Evolutionary conservation across 2,888 invertebrate genomes (phyloP).

Genomic region (Molorchus minor): DNA sequence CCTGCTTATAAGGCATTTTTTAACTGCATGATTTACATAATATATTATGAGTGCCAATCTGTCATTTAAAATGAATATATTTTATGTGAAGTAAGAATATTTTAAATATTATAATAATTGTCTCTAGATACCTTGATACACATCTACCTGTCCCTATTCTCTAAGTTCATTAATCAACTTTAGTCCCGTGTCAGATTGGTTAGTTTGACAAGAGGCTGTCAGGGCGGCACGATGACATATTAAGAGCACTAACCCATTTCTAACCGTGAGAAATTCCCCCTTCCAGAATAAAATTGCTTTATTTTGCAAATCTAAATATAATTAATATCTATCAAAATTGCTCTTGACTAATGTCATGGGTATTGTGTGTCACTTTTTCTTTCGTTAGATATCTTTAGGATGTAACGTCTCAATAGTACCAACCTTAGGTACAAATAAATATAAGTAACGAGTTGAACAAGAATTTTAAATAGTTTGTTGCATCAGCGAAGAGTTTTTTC

Average conservation of each 20-base stretch:
- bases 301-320: conserved; percentile 30
- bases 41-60: conserved; percentile 1
- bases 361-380: conserved; percentile 19
- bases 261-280: conserved; percentile 42
- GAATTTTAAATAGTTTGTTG: neutral
- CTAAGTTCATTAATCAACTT: conserved; percentile 44
- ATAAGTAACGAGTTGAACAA: neutral
- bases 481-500: neutral
- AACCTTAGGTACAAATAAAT: neutral
- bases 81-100: conserved; percentile 18
- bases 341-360: conserved; percentile 27
- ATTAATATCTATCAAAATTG: conserved; percentile 28
- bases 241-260: conserved; percentile 33
- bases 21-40: no score
- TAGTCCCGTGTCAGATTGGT: conserved; percentile 44
- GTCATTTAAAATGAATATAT: conserved; percentile 9
- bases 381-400: conserved; percentile 7
- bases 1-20: no score
- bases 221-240: conserved; percentile 40
- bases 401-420: conserved; percentile 18
- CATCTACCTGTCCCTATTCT: conserved; percentile 29
- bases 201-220: conserved; percentile 38
- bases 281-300: conserved; percentile 18
- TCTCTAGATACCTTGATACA: conserved; percentile 21
- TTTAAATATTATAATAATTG: conserved; percentile 15